These are phyloP conservation scores for Stenolophus ochropezus DNA, from an alignment of 2,888 invertebrate genomes.

Conservation along the genomic window DNA sequence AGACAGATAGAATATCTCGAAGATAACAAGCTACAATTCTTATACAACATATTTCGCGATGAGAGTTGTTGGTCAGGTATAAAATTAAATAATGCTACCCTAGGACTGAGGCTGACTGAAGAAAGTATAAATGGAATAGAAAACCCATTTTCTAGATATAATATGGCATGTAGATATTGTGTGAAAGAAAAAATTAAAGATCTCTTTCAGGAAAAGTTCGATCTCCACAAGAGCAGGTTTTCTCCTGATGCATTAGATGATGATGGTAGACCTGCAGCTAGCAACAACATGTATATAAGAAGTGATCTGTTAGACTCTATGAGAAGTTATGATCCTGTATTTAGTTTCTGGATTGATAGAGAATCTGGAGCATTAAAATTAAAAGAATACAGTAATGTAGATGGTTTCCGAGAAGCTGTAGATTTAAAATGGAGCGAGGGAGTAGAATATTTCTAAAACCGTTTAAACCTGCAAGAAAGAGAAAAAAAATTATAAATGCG, in stretches of 20 bases:
- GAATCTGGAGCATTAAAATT: conserved; percentile 60
- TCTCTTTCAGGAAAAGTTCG: conserved; percentile 56
- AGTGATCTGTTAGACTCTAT: conserved; percentile 47
- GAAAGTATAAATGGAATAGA: conserved; percentile 61
- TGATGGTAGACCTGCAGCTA: conserved; percentile 20
- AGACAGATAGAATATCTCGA: conserved; percentile 57
- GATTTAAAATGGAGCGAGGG: conserved; percentile 60
- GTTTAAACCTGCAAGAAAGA: conserved; percentile 45
- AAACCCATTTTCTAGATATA: conserved; percentile 60
- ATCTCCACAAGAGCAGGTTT: conserved; percentile 33
- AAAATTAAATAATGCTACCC: conserved; percentile 58
- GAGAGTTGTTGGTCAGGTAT: conserved; percentile 60
- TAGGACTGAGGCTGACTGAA: conserved; percentile 60
- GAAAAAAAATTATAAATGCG: conserved; percentile 25
- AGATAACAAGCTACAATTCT: conserved; percentile 60
- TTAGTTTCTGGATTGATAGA: conserved; percentile 61
- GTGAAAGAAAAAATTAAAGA: conserved; percentile 59
- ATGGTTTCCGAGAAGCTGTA: conserved; percentile 59
- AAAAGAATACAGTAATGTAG: conserved; percentile 54
- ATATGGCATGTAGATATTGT: conserved; percentile 61
- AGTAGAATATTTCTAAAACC: conserved; percentile 59
- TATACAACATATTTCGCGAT: conserved; percentile 57
- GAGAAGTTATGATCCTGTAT: conserved; percentile 47
- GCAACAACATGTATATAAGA: conserved; percentile 54
- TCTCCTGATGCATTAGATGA: conserved; percentile 45